phyloP scores from a whole-genome alignment of 2,888 invertebrate species.

The Ectemnius lituratus region DNA sequence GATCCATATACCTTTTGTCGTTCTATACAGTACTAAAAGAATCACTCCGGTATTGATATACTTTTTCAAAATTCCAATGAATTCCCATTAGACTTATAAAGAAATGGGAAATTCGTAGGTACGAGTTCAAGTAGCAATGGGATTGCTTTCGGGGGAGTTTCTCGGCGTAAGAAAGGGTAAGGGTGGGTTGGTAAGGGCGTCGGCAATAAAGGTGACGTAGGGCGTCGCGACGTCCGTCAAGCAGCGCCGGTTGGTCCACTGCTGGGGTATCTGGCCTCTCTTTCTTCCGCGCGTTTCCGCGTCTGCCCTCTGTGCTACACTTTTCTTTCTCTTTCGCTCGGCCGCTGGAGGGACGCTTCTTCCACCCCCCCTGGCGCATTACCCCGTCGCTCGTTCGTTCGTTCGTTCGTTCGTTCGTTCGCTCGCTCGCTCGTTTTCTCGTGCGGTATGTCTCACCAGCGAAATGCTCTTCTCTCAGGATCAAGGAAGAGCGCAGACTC shows the following conservation, averaged over 20 bases:
- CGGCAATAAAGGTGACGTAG: constrained; percentile 74
- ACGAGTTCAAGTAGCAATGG: too few species aligned
- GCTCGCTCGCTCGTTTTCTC: constrained; percentile 31
- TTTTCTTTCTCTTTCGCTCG: constrained; percentile 7
- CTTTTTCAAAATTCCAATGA: too few species aligned
- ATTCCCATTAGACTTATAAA: too few species aligned
- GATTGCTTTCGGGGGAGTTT: constrained; percentile 20
- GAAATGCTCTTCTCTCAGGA: constrained; percentile 66
- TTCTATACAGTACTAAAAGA: not conserved
- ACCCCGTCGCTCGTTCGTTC: constrained; percentile 35
- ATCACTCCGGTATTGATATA: too few species aligned
- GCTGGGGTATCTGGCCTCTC: constrained; percentile 49
- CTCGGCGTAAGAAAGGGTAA: constrained; percentile 30
- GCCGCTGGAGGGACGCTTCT: constrained; percentile 55
- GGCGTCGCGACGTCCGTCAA: constrained; percentile 78
- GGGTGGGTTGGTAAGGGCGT: constrained; percentile 59
- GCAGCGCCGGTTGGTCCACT: constrained; percentile 72
- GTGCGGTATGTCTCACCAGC: constrained; percentile 58
- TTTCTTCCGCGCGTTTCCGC: constrained; percentile 15
- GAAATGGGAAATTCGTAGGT: too few species aligned
- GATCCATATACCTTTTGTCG: constrained; percentile 31
- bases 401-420: constrained; percentile 13
- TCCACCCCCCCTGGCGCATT: constrained; percentile 51
- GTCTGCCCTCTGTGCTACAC: constrained; percentile 12
- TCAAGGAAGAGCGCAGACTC: constrained; percentile 76